Percentiles rank a stretch among this genome's conserved stretches.
phyloP scores from a whole-genome alignment of 2,113 vertebrate species.

The Notechis scutatus region DNA sequence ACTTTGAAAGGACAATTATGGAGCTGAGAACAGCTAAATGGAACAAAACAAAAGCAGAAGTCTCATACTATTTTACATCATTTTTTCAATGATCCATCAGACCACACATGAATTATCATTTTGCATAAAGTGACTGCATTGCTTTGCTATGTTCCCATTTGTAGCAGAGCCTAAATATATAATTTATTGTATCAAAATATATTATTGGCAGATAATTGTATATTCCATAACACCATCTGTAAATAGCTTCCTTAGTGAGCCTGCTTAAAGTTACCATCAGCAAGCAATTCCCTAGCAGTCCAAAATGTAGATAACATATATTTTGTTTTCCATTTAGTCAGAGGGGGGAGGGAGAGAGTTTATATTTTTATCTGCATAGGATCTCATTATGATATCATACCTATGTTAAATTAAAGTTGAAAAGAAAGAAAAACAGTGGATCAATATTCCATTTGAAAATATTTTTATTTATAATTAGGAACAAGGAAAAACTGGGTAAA shows the following conservation, averaged over 20 bases:
- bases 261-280: background rate
- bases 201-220: constrained; percentile 1
- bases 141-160: background rate
- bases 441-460: constrained; percentile 3
- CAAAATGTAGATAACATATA: background rate
- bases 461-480: constrained; percentile 8
- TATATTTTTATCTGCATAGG: background rate
- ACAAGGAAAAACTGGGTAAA: background rate
- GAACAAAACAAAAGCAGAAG: constrained; percentile 17
- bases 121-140: background rate
- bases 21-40: constrained; percentile 20
- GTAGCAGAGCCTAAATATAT: background rate
- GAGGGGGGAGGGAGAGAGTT: background rate
- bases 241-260: background rate
- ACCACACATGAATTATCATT: constrained; percentile 17
- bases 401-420: background rate
- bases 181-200: background rate
- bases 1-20: constrained; percentile 23
- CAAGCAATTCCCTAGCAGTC: background rate
- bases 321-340: constrained; percentile 18
- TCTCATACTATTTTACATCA: background rate
- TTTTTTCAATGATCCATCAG: background rate
- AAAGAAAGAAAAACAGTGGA: background rate
- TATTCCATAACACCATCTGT: background rate
- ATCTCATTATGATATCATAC: background rate